Conservation (phyloP, 2,888 invertebrate species). For the Ochropleura leucogaster region DNA sequence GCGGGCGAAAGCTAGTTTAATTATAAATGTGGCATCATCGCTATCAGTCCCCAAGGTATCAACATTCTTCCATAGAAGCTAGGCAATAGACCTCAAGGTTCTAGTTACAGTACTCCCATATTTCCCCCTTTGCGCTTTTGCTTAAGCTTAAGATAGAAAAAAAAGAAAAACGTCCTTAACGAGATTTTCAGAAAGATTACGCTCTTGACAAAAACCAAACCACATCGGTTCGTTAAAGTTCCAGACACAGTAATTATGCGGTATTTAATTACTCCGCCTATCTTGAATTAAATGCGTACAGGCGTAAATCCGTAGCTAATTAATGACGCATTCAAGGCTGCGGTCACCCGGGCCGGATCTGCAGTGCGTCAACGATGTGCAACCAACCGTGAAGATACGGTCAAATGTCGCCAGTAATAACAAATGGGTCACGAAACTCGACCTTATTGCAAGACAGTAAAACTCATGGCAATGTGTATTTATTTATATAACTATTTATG, state of each 20-base stretch:
- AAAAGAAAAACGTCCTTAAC: background rate
- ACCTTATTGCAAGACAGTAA: background rate
- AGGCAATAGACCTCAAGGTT: background rate
- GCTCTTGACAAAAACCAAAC: background rate
- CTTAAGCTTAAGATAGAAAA: too few relatives aligned
- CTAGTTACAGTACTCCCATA: background rate
- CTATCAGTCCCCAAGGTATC: too few relatives aligned
- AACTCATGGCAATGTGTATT: too few relatives aligned
- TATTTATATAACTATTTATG: too few relatives aligned
- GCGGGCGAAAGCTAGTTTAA: too few relatives aligned
- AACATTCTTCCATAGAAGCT: background rate
- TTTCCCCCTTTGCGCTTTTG: too few relatives aligned
- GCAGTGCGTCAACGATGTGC: constrained; percentile 33
- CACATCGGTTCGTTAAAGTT: background rate
- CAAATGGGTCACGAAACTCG: background rate
- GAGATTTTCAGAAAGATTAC: background rate
- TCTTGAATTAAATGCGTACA: constrained; percentile 1
- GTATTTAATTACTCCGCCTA: constrained; percentile 3
- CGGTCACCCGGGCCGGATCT: constrained; percentile 19
- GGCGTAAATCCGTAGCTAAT: constrained; percentile 23
- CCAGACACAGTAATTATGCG: background rate
- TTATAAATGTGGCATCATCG: background rate
- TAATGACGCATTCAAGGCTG: constrained; percentile 40
- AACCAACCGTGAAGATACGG: constrained; percentile 5
- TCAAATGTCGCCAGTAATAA: background rate